Conservation (phyloP, 1,140 invertebrate genomes). For the Belonocnema kinseyi region DNA sequence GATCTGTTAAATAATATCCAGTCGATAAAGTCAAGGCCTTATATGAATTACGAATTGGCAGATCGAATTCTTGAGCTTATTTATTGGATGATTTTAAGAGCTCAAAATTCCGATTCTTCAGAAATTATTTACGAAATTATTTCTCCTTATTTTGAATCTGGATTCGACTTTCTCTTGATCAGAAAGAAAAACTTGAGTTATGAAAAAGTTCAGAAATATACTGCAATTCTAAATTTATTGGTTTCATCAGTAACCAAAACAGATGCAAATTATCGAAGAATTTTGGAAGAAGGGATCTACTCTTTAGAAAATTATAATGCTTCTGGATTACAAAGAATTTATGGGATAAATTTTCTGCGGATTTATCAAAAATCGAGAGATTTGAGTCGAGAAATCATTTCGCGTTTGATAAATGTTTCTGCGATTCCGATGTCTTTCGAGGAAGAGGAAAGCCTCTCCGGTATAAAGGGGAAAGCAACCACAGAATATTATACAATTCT, state of each 20-base stretch:
- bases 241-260: neutral
- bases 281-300: conserved; percentile 41
- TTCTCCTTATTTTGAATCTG: conserved; percentile 25
- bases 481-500: conserved; percentile 49
- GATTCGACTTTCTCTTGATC: conserved; percentile 45
- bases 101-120: neutral
- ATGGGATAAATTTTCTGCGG: conserved; percentile 40
- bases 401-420: neutral
- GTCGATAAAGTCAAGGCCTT: conserved; percentile 43
- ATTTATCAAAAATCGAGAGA: neutral
- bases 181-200: conserved; percentile 34
- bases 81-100: conserved; percentile 40
- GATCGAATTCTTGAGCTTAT: conserved; percentile 44
- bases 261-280: conserved; percentile 24
- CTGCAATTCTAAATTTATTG: neutral
- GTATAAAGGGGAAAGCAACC: conserved; percentile 46
- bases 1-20: neutral
- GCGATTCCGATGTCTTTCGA: neutral
- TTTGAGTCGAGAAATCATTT: neutral
- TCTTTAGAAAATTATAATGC: conserved; percentile 38
- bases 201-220: conserved; percentile 38
- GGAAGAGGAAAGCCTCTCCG: neutral
- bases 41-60: conserved; percentile 41
- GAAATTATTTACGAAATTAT: conserved; percentile 28
- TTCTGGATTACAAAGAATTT: conserved; percentile 44